These are phyloP conservation scores for Neopipo cinnamomea DNA, from an alignment of 2,113 vertebrate genomes.

Conservation along the genomic window DNA sequence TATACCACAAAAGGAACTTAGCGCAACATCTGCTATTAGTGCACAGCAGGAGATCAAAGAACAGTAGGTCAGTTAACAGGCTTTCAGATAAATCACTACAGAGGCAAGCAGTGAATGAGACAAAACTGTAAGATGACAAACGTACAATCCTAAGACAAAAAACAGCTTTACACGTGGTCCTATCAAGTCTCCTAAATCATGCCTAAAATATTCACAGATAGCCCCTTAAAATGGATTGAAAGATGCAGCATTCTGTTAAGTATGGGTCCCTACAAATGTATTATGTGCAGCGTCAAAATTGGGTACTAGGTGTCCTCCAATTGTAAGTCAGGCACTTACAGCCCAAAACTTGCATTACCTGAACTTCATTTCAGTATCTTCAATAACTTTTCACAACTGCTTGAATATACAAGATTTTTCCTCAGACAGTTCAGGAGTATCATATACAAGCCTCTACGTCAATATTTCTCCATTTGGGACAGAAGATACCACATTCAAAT, in stretches of 20 bases:
- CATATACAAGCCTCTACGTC: neutral
- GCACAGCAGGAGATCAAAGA: neutral
- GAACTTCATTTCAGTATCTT: neutral
- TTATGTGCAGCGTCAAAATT: neutral
- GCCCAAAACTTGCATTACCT: neutral
- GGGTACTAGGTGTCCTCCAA: neutral
- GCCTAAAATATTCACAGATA: neutral
- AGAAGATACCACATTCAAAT: neutral
- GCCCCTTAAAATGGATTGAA: neutral
- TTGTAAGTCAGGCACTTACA: neutral
- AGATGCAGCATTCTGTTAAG: neutral
- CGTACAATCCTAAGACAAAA: neutral
- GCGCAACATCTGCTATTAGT: neutral
- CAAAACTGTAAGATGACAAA: neutral
- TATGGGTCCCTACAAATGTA: neutral
- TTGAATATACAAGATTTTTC: neutral
- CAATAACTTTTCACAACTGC: neutral
- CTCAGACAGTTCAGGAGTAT: neutral
- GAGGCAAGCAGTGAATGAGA: neutral
- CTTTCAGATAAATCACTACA: neutral
- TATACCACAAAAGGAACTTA: neutral
- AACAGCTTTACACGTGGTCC: neutral
- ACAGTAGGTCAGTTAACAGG: neutral
- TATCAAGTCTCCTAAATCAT: neutral
- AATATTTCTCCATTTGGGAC: neutral